A percentile compares a stretch with the other conserved stretches of the same genome.
Evolutionary conservation across 2,888 invertebrate genomes (phyloP).

Genomic region (Pediacus dermestoides): DNA sequence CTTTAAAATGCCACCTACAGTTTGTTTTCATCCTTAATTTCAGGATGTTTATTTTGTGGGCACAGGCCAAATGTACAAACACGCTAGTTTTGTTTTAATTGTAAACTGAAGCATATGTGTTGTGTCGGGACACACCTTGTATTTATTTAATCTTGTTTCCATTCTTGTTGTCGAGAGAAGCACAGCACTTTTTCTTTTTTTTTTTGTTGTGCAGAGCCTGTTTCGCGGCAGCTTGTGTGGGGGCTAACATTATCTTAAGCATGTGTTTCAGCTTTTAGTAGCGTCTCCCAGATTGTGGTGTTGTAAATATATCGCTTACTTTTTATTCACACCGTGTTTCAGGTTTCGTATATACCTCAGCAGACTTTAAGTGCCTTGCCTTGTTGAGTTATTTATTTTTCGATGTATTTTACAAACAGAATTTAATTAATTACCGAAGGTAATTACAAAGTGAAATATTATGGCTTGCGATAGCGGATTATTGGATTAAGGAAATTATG

Average conservation of each 20-base stretch:
- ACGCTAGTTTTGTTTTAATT: conserved; percentile 31
- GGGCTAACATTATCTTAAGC: conserved; percentile 37
- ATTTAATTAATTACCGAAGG: too few species aligned
- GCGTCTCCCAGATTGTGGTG: conserved; percentile 29
- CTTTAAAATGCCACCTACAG: too few species aligned
- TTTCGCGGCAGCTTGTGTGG: conserved; percentile 32
- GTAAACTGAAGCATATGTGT: conserved; percentile 31
- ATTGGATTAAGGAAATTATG: too few species aligned
- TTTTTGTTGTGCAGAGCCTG: conserved; percentile 28
- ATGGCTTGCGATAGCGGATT: too few species aligned
- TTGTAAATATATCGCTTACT: conserved; percentile 19
- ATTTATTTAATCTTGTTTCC: conserved; percentile 42
- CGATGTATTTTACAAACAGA: too few species aligned
- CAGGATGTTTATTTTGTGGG: conserved; percentile 17
- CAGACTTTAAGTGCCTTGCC: too few species aligned
- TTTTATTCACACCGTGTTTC: conserved; percentile 8
- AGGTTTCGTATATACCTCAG: too few species aligned
- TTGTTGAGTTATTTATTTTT: too few species aligned
- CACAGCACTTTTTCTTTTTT: conserved; percentile 25
- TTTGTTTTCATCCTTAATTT: too few species aligned
- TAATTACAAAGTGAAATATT: too few species aligned
- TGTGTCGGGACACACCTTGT: conserved; percentile 35
- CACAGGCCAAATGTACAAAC: conserved; percentile 22
- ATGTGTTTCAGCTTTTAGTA: conserved; percentile 35
- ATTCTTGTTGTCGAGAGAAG: conserved; percentile 34